Base-by-base conservation (phyloP, 2,797 vertebrate genomes). In the Sylvilagus floridanus region DNA sequence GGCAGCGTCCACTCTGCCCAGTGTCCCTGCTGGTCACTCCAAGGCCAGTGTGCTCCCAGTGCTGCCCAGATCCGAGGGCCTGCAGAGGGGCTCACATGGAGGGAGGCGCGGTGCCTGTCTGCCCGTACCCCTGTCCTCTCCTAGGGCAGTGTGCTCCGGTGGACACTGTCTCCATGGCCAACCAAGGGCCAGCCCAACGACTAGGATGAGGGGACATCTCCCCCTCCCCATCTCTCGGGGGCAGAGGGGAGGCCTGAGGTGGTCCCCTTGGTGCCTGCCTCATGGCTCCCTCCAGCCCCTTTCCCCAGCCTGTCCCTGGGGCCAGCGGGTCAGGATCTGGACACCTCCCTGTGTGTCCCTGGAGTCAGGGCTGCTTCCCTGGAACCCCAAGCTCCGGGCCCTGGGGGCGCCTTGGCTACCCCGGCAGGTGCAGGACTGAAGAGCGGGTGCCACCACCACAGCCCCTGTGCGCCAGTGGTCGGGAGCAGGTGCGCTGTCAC, bases 281-380 rank as follows among this genome's bases (percentile, higher is more conserved):
- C 1, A 0, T 22, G 75, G 22, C 42, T 42, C 42, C 42, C 65
- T 28, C 35, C 0, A 0, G 60, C 66, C 26, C 37, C 30, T 37
- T 69, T 4, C 19, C n/a, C 42, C 3, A 2, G 63, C 32, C 69
- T 17, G 3, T 28, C 30, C 52, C 71, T 77, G 0, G 7, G 52
- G 62, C 77, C 28, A 6, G 35, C 3, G 19, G 11, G 22, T 68
- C 47, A 11, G 13, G 30, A 17, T 24, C 17, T 24, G 57, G 12
- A 37, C 7, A 1, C 47, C 35, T 68, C 30, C 47, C 42, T 52
- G n/a, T 47, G 32, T 17, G 85, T 52, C 57, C 69, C 66, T 32
- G n/a, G 54, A 47, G 37, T 37, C 85, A 26, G 32, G 62, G 22
- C 30, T 5, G n/a, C 19, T 3, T 81, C 13, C 60, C 28, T 26